These are phyloP conservation scores for Tenthredo livida DNA, from an alignment of 2,888 invertebrate species.

Conservation along the genomic window DNA sequence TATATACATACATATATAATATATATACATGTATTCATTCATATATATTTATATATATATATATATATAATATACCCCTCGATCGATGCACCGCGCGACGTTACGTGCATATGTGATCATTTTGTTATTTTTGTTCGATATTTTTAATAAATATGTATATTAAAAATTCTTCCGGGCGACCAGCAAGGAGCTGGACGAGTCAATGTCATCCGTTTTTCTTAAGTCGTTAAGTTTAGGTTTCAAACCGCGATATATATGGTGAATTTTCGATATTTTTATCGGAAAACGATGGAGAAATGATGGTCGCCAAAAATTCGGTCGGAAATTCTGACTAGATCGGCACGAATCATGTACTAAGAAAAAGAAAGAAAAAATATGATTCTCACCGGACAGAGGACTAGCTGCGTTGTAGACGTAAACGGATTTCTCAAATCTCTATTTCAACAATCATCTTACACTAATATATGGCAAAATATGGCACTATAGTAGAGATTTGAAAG, in stretches of 20 bases:
- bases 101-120: background rate
- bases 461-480: conserved; percentile 73
- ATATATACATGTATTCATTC: background rate
- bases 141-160: background rate
- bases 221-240: conserved; percentile 20
- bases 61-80: background rate
- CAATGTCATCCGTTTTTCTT: conserved; percentile 54
- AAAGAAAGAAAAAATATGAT: background rate
- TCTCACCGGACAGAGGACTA: conserved; percentile 15
- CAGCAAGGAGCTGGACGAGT: conserved; percentile 70
- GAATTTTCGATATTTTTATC: background rate
- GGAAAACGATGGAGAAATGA: background rate
- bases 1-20: background rate
- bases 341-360: background rate
- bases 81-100: background rate
- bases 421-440: conserved; percentile 4
- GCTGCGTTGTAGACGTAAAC: background rate
- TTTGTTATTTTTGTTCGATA: background rate
- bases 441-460: conserved; percentile 55
- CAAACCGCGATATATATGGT: too few relatives aligned
- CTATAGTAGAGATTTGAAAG: conserved; percentile 54
- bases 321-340: conserved; percentile 23
- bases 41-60: background rate
- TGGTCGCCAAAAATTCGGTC: background rate
- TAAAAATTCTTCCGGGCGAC: conserved; percentile 59